Evolutionary conservation across 2,113 vertebrate species (phyloP).

Genomic region (Brachirus orientalis): DNA sequence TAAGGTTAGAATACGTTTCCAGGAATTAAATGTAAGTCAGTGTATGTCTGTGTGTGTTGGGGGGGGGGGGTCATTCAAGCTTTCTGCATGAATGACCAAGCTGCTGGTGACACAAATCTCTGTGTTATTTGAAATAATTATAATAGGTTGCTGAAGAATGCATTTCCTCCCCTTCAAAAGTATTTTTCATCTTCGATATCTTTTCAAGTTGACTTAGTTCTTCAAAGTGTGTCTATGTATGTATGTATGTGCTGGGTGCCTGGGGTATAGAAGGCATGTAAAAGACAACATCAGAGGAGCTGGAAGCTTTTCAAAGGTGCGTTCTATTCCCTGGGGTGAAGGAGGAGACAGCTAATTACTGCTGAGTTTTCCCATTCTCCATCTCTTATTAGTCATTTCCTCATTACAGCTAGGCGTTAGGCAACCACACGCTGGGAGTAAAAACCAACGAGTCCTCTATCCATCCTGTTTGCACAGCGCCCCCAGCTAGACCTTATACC

Average conservation of each 20-base stretch:
- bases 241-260: background rate
- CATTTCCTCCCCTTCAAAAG: constrained; percentile 8
- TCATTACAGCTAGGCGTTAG: constrained; percentile 46
- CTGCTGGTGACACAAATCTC: constrained; percentile 6
- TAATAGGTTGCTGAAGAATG: background rate
- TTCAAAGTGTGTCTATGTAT: constrained; percentile 3
- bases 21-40: no score
- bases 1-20: no score
- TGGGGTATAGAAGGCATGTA: constrained; percentile 17
- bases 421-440: constrained; percentile 41
- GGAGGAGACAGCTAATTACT: constrained; percentile 70
- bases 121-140: constrained; percentile 24
- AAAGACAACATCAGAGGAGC: constrained; percentile 46
- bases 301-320: constrained; percentile 69
- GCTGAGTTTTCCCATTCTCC: constrained; percentile 51
- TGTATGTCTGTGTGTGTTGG: no score
- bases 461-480: constrained; percentile 29
- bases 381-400: constrained; percentile 70
- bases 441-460: constrained; percentile 37
- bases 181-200: background rate
- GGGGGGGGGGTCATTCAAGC: no score
- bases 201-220: constrained; percentile 14
- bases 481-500: constrained; percentile 24
- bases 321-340: constrained; percentile 26
- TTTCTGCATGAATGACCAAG: constrained; percentile 1